phyloP scores from a whole-genome alignment of 2,113 vertebrate genomes.

The Cephalopterus ornatus region DNA sequence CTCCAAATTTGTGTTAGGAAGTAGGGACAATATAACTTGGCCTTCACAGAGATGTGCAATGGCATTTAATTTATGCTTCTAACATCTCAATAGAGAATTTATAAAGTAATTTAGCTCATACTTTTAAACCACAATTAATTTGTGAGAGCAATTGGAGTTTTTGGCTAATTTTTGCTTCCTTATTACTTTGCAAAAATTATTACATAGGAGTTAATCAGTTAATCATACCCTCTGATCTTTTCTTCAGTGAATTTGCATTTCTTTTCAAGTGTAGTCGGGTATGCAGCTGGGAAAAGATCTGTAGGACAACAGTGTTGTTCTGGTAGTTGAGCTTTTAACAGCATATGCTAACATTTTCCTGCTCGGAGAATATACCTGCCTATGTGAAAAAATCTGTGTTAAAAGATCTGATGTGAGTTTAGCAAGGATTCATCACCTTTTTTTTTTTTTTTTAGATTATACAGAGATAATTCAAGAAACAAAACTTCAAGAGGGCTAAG shows the following conservation, averaged over 20 bases:
- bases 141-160: background rate
- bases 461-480: background rate
- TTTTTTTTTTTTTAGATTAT: background rate
- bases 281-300: background rate
- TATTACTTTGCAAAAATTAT: background rate
- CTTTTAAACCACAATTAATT: background rate
- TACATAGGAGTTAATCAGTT: background rate
- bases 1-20: background rate
- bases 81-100: background rate
- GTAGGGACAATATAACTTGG: background rate
- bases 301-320: background rate
- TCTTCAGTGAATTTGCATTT: background rate
- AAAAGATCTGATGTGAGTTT: background rate
- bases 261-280: background rate
- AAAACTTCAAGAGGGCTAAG: background rate
- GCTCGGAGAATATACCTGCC: background rate
- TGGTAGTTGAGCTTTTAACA: conserved; percentile 32
- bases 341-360: background rate
- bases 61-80: background rate
- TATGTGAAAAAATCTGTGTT: background rate
- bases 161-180: background rate
- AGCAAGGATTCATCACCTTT: background rate
- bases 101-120: background rate
- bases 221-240: background rate
- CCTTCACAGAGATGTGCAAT: background rate